Conservation (phyloP, 2,797 vertebrate genomes). For the Cottoperca gobio region DNA sequence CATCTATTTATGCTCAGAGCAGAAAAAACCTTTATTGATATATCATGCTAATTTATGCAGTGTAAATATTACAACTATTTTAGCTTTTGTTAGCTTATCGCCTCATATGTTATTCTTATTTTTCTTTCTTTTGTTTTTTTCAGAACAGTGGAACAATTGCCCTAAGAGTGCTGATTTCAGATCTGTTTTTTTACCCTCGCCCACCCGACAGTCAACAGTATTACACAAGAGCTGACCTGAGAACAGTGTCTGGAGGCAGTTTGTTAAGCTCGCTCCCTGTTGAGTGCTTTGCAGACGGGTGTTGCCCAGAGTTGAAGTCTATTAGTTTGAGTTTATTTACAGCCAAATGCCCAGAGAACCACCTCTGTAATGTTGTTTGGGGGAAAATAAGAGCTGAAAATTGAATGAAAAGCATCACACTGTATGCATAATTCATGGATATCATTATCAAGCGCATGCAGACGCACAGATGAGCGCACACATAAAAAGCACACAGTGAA, state of each 20-base stretch:
- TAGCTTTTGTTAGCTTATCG: slow-evolving; percentile 38
- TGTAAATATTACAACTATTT: slow-evolving; percentile 51
- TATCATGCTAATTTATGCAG: slow-evolving; percentile 57
- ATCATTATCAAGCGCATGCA: slow-evolving; percentile 81
- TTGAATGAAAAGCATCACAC: slow-evolving; percentile 83
- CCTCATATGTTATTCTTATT: slow-evolving; percentile 6
- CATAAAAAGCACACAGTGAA: slow-evolving; percentile 64
- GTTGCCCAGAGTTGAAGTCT: slow-evolving; percentile 82
- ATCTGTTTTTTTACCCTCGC: slow-evolving; percentile 63
- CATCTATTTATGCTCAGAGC: slow-evolving; percentile 36
- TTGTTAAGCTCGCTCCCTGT: slow-evolving; percentile 74
- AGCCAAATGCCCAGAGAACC: slow-evolving; percentile 81
- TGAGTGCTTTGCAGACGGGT: slow-evolving; percentile 74
- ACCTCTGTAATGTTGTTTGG: slow-evolving; percentile 81
- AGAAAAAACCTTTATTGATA: slow-evolving; percentile 43
- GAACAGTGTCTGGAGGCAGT: slow-evolving; percentile 69
- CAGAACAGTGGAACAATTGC: slow-evolving; percentile 21
- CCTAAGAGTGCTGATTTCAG: slow-evolving; percentile 45
- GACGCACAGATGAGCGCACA: slow-evolving; percentile 65
- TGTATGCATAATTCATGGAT: slow-evolving; percentile 82
- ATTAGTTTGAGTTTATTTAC: slow-evolving; percentile 85
- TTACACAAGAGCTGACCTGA: slow-evolving; percentile 68
- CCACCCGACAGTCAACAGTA: slow-evolving; percentile 41
- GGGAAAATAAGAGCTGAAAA: slow-evolving; percentile 75
- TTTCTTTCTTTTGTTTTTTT: neutral